Base-by-base conservation (phyloP, 2,797 vertebrate genomes). In the Choloepus didactylus region DNA sequence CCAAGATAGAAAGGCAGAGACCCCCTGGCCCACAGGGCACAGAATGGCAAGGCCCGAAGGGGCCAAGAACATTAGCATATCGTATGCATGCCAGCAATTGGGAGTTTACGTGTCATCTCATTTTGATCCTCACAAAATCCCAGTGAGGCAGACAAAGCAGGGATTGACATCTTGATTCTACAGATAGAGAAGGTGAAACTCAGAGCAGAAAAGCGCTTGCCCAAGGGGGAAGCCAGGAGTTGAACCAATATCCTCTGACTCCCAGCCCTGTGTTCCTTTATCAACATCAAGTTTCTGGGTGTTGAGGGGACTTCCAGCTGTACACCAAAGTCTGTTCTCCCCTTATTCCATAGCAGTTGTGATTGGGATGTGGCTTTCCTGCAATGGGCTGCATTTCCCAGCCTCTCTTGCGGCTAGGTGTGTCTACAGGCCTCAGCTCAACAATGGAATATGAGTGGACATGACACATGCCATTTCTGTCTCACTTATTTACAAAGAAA, bases 401-500 rank as follows among this genome's bases (percentile, higher is more conserved):
- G 76, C 54, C 75, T 83, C 59, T 31, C n/a, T 60, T 35, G 19
- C 69, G 79, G 72, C 15, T 72, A 8, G 27, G 5, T 25, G 60
- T 29, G 5, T 51, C 23, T 19, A 7, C 7, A 3, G 66, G 46
- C 56, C 46, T 29, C 41, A 44, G 14, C 38, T 51, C 70, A 77
- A 49, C 14, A 12, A 70, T 23, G 23, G 19, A 5, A 16, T 31
- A 5, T 7, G 9, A 25, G 18, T 19, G 38, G n/a, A 38, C 6
- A 77, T 9, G 11, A 56, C 16, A 41, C 4, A 3, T 44, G 44
- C 49, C 35, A 51, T 75, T 89, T 86, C 69, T 82, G 51, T 81
- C 59, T 93, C 62, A 23, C 19, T 54, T 46, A 44, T 72, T 94
- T 31, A 84, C 73, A 77, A 92, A 89, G 29, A 89, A 80, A 76